Evolutionary conservation across 2,888 invertebrate species (phyloP).

Genomic region (Eurois occulta): DNA sequence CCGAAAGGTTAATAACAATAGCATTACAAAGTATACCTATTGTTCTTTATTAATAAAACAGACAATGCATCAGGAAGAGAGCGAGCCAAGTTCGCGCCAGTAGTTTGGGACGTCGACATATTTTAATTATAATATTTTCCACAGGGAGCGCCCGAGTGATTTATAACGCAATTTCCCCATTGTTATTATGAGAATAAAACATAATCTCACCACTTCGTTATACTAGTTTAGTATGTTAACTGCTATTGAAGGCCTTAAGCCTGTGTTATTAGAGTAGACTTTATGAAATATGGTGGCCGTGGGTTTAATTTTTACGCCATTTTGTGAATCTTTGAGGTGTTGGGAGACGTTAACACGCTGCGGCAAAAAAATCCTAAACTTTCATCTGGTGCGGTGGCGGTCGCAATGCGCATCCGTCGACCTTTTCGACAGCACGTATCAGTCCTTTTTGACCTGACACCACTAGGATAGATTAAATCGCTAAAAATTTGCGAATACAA

Average conservation of each 20-base stretch:
- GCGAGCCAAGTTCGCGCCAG: conserved; percentile 40
- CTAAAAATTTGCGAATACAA: too few species aligned
- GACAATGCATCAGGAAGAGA: conserved; percentile 44
- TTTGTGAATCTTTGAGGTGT: conserved; percentile 13
- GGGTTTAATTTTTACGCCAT: conserved; percentile 64
- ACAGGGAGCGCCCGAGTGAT: conserved; percentile 63
- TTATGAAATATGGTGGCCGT: conserved; percentile 70
- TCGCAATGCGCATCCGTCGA: too few species aligned
- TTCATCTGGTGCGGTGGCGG: too few species aligned
- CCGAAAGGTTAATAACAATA: not conserved
- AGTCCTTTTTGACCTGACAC: too few species aligned
- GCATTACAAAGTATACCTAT: not conserved
- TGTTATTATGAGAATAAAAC: conserved; percentile 74
- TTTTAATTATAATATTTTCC: conserved; percentile 70
- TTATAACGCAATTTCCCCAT: conserved; percentile 73
- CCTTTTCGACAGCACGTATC: too few species aligned
- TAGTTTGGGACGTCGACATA: conserved; percentile 53
- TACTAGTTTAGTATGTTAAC: conserved; percentile 70
- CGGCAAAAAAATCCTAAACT: too few species aligned
- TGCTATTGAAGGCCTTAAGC: conserved; percentile 63
- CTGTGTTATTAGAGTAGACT: conserved; percentile 61
- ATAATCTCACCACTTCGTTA: conserved; percentile 70
- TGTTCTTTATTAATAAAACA: conserved; percentile 45
- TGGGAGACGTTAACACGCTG: too few species aligned
- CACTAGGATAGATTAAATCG: too few species aligned